Evolutionary conservation across 2,888 invertebrate genomes (phyloP).

Genomic region (Tenthredo notha): DNA sequence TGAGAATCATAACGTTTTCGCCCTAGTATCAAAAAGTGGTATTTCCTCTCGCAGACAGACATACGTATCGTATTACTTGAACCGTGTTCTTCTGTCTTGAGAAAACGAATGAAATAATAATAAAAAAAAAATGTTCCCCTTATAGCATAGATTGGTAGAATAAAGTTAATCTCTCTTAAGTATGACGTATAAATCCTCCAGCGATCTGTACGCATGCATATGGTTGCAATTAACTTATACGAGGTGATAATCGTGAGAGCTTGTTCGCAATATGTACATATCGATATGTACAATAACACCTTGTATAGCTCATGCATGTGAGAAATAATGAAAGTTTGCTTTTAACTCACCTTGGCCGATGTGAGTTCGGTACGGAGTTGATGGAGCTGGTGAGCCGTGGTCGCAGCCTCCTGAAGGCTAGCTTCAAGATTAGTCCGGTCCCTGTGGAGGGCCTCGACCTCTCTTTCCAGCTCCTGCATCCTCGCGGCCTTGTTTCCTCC

Average conservation of each 20-base stretch:
- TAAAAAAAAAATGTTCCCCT: neutral
- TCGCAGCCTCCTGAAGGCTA: constrained; percentile 68
- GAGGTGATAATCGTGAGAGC: neutral
- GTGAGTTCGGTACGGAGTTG: constrained; percentile 74
- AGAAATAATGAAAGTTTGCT: constrained; percentile 11
- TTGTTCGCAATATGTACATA: neutral
- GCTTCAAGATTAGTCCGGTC: constrained; percentile 88
- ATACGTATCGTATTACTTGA: neutral
- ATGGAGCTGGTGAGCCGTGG: constrained; percentile 69
- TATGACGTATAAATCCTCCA: neutral
- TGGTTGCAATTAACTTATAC: neutral
- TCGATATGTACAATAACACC: neutral
- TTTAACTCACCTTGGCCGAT: constrained; percentile 72
- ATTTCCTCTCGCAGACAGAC: neutral
- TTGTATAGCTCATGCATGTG: neutral
- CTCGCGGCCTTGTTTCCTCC: constrained; percentile 80
- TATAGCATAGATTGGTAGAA: neutral
- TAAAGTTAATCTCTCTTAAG: neutral
- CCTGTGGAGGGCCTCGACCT: constrained; percentile 84
- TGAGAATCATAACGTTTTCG: too few relatives aligned
- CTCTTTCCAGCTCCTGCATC: constrained; percentile 84
- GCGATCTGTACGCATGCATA: neutral
- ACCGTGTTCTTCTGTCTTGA: neutral
- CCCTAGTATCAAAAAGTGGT: neutral
- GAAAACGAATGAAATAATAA: neutral